Evolutionary conservation across 2,113 vertebrate genomes (phyloP).

Genomic region (Trematocara unimaculatum): DNA sequence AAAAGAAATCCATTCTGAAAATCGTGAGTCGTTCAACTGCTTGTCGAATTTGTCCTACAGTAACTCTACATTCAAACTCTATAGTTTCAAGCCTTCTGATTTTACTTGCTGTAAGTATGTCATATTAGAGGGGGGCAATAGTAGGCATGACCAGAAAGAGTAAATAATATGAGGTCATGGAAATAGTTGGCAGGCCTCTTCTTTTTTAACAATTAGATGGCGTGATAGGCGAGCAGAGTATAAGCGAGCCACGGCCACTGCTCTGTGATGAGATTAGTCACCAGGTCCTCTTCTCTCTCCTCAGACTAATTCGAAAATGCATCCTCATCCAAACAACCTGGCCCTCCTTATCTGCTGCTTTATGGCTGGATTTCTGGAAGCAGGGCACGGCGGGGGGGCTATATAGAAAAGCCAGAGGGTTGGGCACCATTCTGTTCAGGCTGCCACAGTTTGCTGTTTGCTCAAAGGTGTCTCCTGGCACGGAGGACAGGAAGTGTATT

Average conservation of each 20-base stretch:
- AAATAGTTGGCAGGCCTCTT: constrained; percentile 30
- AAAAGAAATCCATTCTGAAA: not conserved
- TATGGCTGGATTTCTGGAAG: not conserved
- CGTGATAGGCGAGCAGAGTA: constrained; percentile 37
- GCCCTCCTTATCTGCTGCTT: constrained; percentile 26
- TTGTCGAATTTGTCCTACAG: not conserved
- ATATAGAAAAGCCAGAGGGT: not conserved
- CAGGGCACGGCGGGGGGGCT: not conserved
- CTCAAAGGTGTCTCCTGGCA: not conserved
- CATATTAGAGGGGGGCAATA: not conserved
- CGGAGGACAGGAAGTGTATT: constrained; percentile 7
- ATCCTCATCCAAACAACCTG: constrained; percentile 33
- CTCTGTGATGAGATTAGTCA: constrained; percentile 49
- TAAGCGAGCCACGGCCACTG: not conserved
- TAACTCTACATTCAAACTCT: not conserved
- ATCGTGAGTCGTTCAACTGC: accelerated
- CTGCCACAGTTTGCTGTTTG: constrained; percentile 8
- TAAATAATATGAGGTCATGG: constrained; percentile 45
- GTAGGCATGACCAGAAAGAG: not conserved
- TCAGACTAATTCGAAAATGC: constrained; percentile 49
- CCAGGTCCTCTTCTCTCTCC: constrained; percentile 42
- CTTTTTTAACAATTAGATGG: constrained; percentile 42
- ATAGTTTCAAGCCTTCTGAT: not conserved
- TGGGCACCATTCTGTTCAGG: not conserved
- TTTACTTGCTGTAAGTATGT: not conserved